Conservation (phyloP, 2,113 vertebrate species). For the Rhabdomys dilectus region DNA sequence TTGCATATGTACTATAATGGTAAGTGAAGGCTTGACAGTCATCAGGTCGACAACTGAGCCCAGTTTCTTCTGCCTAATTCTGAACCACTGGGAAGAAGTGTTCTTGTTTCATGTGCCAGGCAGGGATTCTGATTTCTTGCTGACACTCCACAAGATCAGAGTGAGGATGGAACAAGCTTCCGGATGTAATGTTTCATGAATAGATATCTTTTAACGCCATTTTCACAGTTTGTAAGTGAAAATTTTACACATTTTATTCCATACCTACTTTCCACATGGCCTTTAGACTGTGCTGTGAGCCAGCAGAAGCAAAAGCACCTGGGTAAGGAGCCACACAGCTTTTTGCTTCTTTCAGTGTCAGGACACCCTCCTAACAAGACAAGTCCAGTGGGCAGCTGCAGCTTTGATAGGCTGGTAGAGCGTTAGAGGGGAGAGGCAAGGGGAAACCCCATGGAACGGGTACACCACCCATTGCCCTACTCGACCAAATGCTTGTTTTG, state of each 20-base stretch:
- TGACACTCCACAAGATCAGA: not conserved
- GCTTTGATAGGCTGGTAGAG: not conserved
- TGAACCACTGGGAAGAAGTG: not conserved
- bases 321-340: not conserved
- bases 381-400: rapidly evolving
- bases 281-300: not conserved
- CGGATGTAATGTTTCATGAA: slow-evolving; percentile 13
- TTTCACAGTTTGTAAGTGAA: not conserved
- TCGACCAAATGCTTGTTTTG: not conserved
- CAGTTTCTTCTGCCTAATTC: not conserved
- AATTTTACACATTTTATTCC: not conserved
- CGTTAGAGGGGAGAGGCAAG: not conserved
- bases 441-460: not conserved
- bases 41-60: rapidly evolving
- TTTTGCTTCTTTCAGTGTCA: not conserved
- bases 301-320: not conserved
- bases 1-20: not conserved
- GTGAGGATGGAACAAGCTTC: not conserved
- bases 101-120: not conserved
- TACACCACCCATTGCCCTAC: not conserved
- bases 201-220: not conserved
- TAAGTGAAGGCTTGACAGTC: not conserved
- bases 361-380: not conserved
- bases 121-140: not conserved
- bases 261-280: not conserved